Percentiles rank a stretch among this genome's conserved stretches.
Evolutionary conservation across 2,888 invertebrate genomes (phyloP).

Genomic region (Papilio gigon): DNA sequence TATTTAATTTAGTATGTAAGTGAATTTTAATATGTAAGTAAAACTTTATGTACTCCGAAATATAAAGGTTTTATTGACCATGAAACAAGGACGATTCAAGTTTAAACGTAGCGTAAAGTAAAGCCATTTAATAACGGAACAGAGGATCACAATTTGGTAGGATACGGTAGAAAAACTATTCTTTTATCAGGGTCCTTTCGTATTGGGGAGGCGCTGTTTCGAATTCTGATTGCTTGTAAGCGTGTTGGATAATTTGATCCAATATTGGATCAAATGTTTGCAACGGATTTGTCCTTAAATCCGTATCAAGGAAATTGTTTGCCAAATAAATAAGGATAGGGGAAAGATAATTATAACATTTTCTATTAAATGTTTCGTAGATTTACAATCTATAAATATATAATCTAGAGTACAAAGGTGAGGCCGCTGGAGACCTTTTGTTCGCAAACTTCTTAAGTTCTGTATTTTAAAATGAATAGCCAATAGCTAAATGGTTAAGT

Average conservation of each 20-base stretch:
- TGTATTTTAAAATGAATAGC: no score
- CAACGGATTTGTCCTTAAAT: conserved; percentile 41
- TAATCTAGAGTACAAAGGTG: no score
- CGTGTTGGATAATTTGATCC: conserved; percentile 44
- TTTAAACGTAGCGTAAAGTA: conserved; percentile 13
- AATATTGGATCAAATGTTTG: conserved; percentile 52
- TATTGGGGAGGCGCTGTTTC: conserved; percentile 56
- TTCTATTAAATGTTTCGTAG: conserved; percentile 1
- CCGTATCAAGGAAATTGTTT: conserved; percentile 40
- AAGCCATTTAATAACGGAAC: conserved; percentile 27
- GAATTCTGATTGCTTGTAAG: conserved; percentile 52
- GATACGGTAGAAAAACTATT: conserved; percentile 44
- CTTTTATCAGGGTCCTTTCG: conserved; percentile 56
- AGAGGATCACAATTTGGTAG: conserved; percentile 23
- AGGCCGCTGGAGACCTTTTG: no score
- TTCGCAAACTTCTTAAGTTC: no score
- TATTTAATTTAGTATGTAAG: no score
- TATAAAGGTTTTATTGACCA: conserved; percentile 22
- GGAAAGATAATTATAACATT: conserved; percentile 18
- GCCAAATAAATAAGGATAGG: conserved; percentile 24
- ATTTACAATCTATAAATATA: no score
- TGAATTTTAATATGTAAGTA: no score
- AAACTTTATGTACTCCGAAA: conserved; percentile 15
- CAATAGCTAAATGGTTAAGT: no score
- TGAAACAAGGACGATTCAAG: conserved; percentile 7